Percentiles rank a stretch among this genome's conserved stretches.
Conservation (phyloP, 1,140 invertebrate genomes). For the Drosophila simulans region DNA sequence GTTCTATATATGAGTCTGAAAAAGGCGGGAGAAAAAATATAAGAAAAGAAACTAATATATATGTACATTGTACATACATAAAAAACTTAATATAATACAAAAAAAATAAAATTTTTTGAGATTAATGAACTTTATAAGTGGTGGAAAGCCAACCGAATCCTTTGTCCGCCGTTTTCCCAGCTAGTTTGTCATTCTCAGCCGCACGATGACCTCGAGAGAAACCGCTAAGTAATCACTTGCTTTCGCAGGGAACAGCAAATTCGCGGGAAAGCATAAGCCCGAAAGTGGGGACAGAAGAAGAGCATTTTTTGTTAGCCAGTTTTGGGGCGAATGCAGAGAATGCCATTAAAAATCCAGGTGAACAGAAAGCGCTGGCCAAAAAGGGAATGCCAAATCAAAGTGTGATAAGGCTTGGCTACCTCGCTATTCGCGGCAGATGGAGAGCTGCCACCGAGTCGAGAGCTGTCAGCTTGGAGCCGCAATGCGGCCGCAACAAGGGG, state of each 20-base stretch:
- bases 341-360: slow-evolving; percentile 66
- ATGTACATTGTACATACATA: too few species aligned
- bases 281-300: not conserved
- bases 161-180: not conserved
- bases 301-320: slow-evolving; percentile 10
- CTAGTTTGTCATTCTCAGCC: slow-evolving; percentile 54
- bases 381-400: slow-evolving; percentile 81
- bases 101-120: not conserved
- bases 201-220: slow-evolving; percentile 29
- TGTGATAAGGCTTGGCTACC: slow-evolving; percentile 46
- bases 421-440: slow-evolving; percentile 12
- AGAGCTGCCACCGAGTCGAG: slow-evolving; percentile 38
- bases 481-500: slow-evolving; percentile 61
- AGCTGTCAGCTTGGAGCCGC: slow-evolving; percentile 49
- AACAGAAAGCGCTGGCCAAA: slow-evolving; percentile 33
- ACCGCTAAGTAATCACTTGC: slow-evolving; percentile 63
- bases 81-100: not conserved
- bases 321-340: slow-evolving; percentile 35
- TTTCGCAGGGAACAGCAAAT: slow-evolving; percentile 16
- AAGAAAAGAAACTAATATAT: too few species aligned
- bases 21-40: not conserved
- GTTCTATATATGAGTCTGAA: not conserved
- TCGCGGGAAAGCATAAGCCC: not conserved
- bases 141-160: too few species aligned
- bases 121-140: not conserved